Conservation (phyloP, 2,113 vertebrate species). For the Peromyscus polionotus region DNA sequence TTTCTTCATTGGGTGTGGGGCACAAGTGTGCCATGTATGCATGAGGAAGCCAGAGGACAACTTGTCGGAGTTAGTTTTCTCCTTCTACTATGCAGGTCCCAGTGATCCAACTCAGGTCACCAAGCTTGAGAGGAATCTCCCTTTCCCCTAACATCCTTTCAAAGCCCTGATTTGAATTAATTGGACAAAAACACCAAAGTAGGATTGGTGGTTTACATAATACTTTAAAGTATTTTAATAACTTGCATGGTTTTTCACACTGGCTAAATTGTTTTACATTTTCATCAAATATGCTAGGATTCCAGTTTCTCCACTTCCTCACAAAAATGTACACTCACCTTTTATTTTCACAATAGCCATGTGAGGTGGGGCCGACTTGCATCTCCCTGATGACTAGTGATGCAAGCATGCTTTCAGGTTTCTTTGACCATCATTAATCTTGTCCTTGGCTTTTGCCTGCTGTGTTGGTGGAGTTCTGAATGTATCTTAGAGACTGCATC, state of each 20-base stretch:
- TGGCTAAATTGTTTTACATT: not conserved
- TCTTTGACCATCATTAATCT: not conserved
- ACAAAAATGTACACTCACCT: not conserved
- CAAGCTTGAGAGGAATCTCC: not conserved
- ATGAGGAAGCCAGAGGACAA: not conserved
- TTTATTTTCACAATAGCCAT: not conserved
- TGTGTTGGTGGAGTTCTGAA: not conserved
- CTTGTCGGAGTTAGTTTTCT: not conserved
- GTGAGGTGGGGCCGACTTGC: not conserved
- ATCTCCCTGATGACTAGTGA: not conserved
- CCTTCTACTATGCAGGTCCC: not conserved
- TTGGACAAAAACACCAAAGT: not conserved
- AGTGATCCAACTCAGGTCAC: not conserved
- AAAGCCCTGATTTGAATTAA: not conserved
- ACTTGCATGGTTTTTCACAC: not conserved
- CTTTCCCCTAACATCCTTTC: not conserved
- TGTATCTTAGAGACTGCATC: not conserved
- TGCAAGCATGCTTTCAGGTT: not conserved
- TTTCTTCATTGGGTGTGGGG: not conserved
- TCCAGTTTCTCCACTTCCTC: not conserved
- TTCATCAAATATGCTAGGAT: not conserved
- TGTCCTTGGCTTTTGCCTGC: not conserved
- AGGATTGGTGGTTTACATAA: not conserved
- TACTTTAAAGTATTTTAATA: not conserved
- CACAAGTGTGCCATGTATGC: not conserved